Conservation (phyloP, 2,113 vertebrate species). For the Antechinus flavipes region DNA sequence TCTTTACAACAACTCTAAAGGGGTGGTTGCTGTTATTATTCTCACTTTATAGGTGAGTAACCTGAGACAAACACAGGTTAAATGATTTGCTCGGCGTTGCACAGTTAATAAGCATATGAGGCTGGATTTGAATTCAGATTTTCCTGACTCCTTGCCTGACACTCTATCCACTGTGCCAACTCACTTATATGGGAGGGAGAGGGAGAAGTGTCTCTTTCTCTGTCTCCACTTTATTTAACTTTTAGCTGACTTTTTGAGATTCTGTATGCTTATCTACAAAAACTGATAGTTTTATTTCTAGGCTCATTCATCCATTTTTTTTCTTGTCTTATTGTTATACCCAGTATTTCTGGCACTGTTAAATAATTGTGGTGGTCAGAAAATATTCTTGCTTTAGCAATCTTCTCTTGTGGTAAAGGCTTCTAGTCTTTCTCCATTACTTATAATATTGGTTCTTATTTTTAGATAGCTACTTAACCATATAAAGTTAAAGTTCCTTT, state of each 20-base stretch:
- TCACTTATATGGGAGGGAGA: background rate
- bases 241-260: conserved; percentile 17
- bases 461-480: background rate
- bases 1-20: background rate
- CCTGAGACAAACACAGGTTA: background rate
- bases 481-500: background rate
- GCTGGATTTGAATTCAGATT: background rate
- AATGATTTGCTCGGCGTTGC: background rate
- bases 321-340: background rate
- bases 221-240: background rate
- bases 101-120: background rate
- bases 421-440: background rate
- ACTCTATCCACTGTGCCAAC: background rate
- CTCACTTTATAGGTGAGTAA: background rate
- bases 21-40: background rate
- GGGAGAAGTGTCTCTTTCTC: background rate
- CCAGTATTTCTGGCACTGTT: conserved; percentile 1
- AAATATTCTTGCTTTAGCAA: background rate
- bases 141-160: background rate
- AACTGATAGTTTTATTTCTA: background rate
- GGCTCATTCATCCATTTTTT: conserved; percentile 33
- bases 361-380: background rate
- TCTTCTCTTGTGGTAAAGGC: background rate
- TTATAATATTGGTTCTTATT: background rate
- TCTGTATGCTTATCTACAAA: conserved; percentile 3